Evolutionary conservation across 1,140 invertebrate genomes (phyloP).

Genomic region (Lasaia peninsularis): DNA sequence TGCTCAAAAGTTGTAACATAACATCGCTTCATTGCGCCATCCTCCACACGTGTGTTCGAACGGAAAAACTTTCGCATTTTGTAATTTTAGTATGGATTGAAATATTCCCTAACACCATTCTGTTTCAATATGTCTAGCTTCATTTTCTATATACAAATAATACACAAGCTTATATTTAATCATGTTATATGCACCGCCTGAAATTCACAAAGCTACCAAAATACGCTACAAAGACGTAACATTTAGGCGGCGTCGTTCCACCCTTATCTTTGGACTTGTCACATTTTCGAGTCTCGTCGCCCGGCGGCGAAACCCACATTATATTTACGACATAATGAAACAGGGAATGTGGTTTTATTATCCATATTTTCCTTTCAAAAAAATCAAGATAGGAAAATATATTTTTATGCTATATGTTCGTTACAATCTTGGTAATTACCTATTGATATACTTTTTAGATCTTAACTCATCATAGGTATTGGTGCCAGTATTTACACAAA

Average conservation of each 20-base stretch:
- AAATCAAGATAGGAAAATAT: constrained; percentile 1
- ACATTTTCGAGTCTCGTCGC: not conserved
- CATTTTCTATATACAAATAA: no score
- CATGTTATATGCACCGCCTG: not conserved
- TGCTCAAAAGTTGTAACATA: no score
- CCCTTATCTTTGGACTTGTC: constrained; percentile 1
- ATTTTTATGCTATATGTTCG: not conserved
- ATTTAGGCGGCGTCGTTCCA: not conserved
- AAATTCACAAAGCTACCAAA: constrained; percentile 5
- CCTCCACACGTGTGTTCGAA: no score
- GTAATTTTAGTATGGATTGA: no score
- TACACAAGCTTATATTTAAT: not conserved
- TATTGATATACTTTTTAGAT: no score
- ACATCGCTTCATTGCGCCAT: no score
- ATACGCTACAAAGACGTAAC: constrained; percentile 2
- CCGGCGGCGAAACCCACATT: constrained; percentile 2
- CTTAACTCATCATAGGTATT: no score
- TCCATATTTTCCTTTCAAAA: not conserved
- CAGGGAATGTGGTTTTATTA: constrained; percentile 1
- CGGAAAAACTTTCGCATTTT: no score
- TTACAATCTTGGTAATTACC: no score
- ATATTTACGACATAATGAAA: constrained; percentile 4
- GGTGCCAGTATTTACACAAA: no score
- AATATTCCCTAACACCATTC: no score
- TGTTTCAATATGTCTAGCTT: no score